phyloP scores from a whole-genome alignment of 1,140 invertebrate species.

The Magallana gigas region DNA sequence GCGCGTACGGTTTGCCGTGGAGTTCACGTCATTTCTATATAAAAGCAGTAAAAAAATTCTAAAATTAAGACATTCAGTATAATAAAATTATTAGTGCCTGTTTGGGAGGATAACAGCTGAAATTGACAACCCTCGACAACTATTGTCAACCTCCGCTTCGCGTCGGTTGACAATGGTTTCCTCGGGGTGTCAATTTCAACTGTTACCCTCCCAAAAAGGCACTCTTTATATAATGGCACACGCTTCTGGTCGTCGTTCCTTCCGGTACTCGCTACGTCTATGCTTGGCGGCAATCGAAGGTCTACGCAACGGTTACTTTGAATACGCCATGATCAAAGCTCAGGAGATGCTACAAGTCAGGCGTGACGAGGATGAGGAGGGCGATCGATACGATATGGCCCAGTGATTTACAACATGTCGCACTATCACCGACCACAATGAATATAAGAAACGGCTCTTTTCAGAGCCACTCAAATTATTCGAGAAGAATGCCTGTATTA shows the following conservation, averaged over 20 bases:
- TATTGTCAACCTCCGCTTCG: no score
- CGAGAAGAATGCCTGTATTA: neutral
- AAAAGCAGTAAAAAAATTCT: no score
- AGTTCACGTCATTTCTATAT: no score
- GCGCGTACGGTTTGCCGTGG: no score
- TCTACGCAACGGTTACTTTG: constrained; percentile 59
- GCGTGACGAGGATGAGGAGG: neutral
- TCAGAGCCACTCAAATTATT: constrained; percentile 13
- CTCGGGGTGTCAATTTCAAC: no score
- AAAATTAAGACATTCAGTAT: no score
- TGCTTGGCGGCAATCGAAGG: constrained; percentile 59
- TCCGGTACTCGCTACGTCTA: constrained; percentile 56
- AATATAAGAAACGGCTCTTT: neutral
- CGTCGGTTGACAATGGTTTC: no score
- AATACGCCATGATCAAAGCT: constrained; percentile 58
- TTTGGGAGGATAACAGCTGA: no score
- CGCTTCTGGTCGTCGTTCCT: constrained; percentile 53
- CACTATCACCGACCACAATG: neutral
- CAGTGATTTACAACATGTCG: neutral
- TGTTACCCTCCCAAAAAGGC: no score
- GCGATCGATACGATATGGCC: neutral
- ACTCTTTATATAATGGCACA: no score
- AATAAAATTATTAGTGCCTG: no score
- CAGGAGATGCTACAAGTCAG: neutral
- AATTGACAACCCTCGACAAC: no score